Base-by-base conservation (phyloP, 1,140 invertebrate species). In the Rhyzopertha dominica region DNA sequence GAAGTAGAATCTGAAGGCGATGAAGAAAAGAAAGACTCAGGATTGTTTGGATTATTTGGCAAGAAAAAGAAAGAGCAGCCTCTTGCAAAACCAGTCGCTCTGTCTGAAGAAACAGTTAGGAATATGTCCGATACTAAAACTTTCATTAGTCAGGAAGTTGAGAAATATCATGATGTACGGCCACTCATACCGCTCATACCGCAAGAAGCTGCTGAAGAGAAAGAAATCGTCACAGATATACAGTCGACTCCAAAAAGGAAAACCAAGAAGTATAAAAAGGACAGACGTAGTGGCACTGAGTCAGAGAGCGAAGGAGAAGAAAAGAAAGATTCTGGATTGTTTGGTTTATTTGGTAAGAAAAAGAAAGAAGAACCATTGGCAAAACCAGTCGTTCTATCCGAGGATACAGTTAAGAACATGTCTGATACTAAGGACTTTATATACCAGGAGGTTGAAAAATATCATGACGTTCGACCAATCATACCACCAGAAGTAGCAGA, bases 1-100 rank as follows among this genome's bases (percentile, higher is more conserved):
- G n/a, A n/a, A n/a, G n/a, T n/a, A n/a, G n/a, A n/a, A n/a, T n/a
- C n/a, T n/a, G n/a, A n/a, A n/a, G n/a, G n/a, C n/a, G 29, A 12
- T 26, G 47, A 50, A 47, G 25, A 43, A 31, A 48, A 48, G 20
- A 51, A 54, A 53, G n/a, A n/a, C n/a, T n/a, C n/a, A n/a, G 43
- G 46, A n/a, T 37, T 56, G 4, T 50, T 55, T 48, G 48, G 51
- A 3, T 34, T 53, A 25, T 59, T 59, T 43, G 47, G 52, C 5
- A 47, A 48, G 26, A 54, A 54, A 39, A 24, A 38, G 2, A 47
- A 49, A 23, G 51, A 43, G 1, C 39, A 37, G 16, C 40, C 43
- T 25, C 48, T 44, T 47, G 40, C 34, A n/a, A 46, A 41, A 36
- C 14, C 29, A 12, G 24, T 17, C 4, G 50, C 43, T 36, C 37